Percentiles rank a stretch among this genome's conserved stretches.
These are phyloP conservation scores for Drosophila villosipedis DNA, from an alignment of 2,888 invertebrate genomes.

Conservation along the genomic window DNA sequence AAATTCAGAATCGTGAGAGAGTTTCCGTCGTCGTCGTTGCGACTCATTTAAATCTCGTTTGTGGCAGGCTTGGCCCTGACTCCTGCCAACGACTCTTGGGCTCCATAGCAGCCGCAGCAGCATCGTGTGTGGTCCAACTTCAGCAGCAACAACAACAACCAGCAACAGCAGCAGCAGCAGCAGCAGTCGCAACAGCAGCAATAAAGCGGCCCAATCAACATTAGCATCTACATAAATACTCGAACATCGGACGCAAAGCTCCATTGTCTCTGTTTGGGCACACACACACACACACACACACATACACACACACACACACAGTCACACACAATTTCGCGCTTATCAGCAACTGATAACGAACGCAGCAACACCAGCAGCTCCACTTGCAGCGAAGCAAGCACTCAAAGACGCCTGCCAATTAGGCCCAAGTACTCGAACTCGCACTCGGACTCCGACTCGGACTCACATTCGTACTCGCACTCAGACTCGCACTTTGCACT, in stretches of 20 bases:
- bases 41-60: slow-evolving; percentile 82
- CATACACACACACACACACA: neutral
- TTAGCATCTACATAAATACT: slow-evolving; percentile 68
- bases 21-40: slow-evolving; percentile 65
- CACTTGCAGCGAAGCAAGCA: slow-evolving; percentile 9
- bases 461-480: neutral
- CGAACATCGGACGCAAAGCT: slow-evolving; percentile 29
- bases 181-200: slow-evolving; percentile 42
- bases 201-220: slow-evolving; percentile 67
- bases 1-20: slow-evolving; percentile 81
- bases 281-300: slow-evolving; percentile 1
- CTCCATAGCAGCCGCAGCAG: slow-evolving; percentile 31
- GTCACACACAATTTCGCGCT: slow-evolving; percentile 22
- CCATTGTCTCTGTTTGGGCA: slow-evolving; percentile 58
- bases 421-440: slow-evolving; percentile 35
- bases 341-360: slow-evolving; percentile 47
- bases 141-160: slow-evolving; percentile 33
- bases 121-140: slow-evolving; percentile 74
- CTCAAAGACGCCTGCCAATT: slow-evolving; percentile 66
- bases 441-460: neutral
- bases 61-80: slow-evolving; percentile 59
- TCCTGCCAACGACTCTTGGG: slow-evolving; percentile 44
- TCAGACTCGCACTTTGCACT: neutral
- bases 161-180: slow-evolving; percentile 32
- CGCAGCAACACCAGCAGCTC: neutral